Conservation (phyloP, 2,113 vertebrate genomes). For the Coreoperca whiteheadi region DNA sequence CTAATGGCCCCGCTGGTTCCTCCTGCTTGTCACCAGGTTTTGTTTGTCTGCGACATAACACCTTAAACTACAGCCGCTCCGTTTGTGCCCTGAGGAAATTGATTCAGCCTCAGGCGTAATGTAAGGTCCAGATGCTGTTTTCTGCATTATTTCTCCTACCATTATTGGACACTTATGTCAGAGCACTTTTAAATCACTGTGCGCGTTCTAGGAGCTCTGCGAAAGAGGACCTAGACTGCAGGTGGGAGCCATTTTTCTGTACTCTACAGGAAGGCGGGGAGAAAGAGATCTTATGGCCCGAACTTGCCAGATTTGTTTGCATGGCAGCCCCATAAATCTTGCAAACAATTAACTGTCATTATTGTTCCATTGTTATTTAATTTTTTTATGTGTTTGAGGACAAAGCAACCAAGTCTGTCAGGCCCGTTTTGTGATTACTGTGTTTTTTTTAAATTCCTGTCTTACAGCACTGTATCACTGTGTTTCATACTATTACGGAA, state of each 20-base stretch:
- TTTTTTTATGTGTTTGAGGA: background rate
- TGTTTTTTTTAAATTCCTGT: conserved; percentile 37
- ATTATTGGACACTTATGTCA: conserved; percentile 16
- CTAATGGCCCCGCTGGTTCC: conserved; percentile 56
- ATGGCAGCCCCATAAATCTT: background rate
- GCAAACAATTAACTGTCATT: background rate
- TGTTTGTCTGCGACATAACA: conserved; percentile 54
- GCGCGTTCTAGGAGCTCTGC: background rate
- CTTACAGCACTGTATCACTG: background rate
- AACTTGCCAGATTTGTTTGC: background rate
- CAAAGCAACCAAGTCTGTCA: conserved; percentile 16
- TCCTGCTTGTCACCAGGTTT: conserved; percentile 71
- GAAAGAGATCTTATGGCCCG: background rate
- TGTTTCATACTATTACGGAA: conserved; percentile 12
- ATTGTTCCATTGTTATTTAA: background rate
- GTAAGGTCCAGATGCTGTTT: conserved; percentile 52
- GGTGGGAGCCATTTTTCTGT: background rate
- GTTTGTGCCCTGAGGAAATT: conserved; percentile 57
- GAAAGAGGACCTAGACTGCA: background rate
- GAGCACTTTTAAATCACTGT: conserved; percentile 5
- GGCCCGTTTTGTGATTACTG: conserved; percentile 26
- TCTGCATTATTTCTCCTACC: conserved; percentile 20
- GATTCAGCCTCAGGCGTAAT: conserved; percentile 31
- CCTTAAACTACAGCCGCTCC: conserved; percentile 44
- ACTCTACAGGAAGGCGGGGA: background rate